Conservation (phyloP, 1,140 invertebrate genomes). For the Sinonovacula constricta region DNA sequence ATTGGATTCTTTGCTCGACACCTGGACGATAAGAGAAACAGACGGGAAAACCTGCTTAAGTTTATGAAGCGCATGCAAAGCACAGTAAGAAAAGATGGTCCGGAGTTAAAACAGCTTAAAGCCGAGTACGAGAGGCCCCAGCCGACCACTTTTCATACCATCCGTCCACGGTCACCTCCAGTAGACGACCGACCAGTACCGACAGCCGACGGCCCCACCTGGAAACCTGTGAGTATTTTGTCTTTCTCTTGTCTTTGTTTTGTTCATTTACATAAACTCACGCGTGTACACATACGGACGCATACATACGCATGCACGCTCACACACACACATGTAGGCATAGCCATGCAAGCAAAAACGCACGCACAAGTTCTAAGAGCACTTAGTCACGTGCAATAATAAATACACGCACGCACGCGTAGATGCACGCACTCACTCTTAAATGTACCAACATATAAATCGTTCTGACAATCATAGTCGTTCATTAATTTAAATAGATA, state of each 20-base stretch:
- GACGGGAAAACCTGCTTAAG: slow-evolving; percentile 5
- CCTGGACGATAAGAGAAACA: not conserved
- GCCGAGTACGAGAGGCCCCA: not conserved
- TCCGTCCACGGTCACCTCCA: not conserved
- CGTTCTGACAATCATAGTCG: too few relatives aligned
- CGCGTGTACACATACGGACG: too few relatives aligned
- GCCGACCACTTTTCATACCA: not conserved
- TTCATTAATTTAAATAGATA: too few relatives aligned
- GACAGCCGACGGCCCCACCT: slow-evolving; percentile 1
- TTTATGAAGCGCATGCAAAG: slow-evolving; percentile 29
- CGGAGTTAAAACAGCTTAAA: not conserved
- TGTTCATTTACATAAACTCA: not conserved
- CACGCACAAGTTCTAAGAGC: too few relatives aligned
- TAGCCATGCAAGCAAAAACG: too few relatives aligned
- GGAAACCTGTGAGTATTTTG: not conserved
- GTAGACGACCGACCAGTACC: not conserved
- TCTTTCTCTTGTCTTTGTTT: not conserved
- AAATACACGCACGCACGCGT: too few relatives aligned
- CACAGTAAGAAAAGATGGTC: not conserved
- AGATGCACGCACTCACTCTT: too few relatives aligned
- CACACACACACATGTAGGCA: too few relatives aligned
- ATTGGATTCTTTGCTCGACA: slow-evolving; percentile 18
- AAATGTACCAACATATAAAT: too few relatives aligned
- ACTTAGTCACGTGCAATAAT: too few relatives aligned
- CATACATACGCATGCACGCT: too few relatives aligned